Percentiles rank a stretch among this genome's conserved stretches.
Conservation (phyloP, 2,113 vertebrate genomes). For the Montifringilla adamsi region DNA sequence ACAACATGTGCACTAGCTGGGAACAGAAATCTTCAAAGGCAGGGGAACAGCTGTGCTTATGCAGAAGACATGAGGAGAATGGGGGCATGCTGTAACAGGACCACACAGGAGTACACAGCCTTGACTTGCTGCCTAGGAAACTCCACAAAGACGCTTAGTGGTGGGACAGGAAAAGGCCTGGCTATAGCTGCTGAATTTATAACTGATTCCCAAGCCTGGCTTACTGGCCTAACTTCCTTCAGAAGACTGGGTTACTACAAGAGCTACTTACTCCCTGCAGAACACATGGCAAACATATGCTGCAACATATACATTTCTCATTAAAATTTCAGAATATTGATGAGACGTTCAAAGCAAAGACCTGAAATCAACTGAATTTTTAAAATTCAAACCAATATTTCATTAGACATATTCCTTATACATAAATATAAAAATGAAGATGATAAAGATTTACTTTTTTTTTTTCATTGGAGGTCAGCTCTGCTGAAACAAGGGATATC, state of each 20-base stretch:
- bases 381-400: background rate
- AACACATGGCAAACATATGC: background rate
- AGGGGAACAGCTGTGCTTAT: background rate
- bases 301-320: background rate
- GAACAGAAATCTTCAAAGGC: background rate
- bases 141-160: background rate
- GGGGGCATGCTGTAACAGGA: background rate
- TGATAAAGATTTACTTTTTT: background rate
- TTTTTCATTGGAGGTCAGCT: background rate
- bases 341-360: background rate
- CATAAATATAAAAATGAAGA: background rate
- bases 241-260: background rate
- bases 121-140: background rate
- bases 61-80: background rate
- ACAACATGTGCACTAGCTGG: background rate
- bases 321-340: background rate
- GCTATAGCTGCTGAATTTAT: background rate
- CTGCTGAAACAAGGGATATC: background rate
- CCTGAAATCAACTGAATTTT: background rate
- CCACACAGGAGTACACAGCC: background rate
- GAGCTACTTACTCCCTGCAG: background rate
- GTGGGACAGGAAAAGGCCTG: background rate
- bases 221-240: background rate
- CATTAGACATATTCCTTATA: background rate
- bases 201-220: background rate